phyloP scores from a whole-genome alignment of 2,888 invertebrate species.

The Nezara viridula region DNA sequence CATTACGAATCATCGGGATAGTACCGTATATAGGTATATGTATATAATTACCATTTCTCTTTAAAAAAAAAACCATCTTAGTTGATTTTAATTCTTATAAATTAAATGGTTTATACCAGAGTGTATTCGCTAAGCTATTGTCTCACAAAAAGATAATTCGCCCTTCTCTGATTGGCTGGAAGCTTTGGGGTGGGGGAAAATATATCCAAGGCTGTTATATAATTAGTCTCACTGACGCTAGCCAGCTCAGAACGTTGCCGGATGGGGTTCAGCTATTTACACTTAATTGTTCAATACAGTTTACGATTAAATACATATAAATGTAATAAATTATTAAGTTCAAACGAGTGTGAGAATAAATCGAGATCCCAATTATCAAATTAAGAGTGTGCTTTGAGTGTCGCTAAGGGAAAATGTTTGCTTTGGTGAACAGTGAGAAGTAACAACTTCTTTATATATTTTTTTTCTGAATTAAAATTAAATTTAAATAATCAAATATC shows the following conservation, averaged over 20 bases:
- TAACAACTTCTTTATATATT: background rate
- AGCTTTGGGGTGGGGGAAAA: background rate
- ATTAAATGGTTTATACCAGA: background rate
- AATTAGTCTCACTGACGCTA: slow-evolving; percentile 7
- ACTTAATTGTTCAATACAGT: background rate
- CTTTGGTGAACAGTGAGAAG: background rate
- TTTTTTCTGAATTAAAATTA: background rate
- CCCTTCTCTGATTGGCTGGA: background rate
- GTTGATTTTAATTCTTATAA: no score
- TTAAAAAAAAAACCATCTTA: no score
- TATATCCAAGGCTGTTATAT: slow-evolving; percentile 43
- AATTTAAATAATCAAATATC: background rate
- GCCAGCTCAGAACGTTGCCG: background rate
- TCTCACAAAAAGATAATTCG: background rate
- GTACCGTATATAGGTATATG: no score
- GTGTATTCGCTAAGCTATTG: background rate
- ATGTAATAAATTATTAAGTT: background rate
- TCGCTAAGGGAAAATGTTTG: background rate
- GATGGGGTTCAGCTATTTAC: slow-evolving; percentile 32
- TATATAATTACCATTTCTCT: no score
- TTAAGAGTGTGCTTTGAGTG: background rate
- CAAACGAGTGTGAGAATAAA: background rate
- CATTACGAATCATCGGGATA: no score
- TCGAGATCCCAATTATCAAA: background rate
- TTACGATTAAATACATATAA: background rate